Evolutionary conservation across 2,888 invertebrate genomes (phyloP).

Genomic region (Stenolophus ochropezus): DNA sequence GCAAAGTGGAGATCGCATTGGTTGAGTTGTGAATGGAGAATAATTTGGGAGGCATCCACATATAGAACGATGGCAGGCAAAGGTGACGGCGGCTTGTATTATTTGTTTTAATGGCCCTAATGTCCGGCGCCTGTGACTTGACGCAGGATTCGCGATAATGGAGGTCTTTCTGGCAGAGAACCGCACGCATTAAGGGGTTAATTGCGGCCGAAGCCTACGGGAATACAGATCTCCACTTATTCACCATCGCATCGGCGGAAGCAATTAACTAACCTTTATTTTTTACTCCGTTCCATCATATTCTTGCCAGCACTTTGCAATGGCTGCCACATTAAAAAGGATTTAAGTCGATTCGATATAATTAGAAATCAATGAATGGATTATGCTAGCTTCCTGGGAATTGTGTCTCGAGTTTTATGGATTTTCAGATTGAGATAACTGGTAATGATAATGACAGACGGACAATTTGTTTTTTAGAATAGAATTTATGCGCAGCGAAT

Average conservation of each 20-base stretch:
- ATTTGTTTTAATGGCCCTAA: slow-evolving; percentile 45
- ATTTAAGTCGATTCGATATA: slow-evolving; percentile 30
- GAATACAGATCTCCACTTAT: slow-evolving; percentile 50
- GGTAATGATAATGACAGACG: slow-evolving; percentile 18
- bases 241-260: slow-evolving; percentile 53
- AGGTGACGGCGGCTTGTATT: slow-evolving; percentile 25
- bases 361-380: slow-evolving; percentile 36
- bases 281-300: slow-evolving; percentile 38
- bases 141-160: slow-evolving; percentile 47
- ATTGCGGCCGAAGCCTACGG: slow-evolving; percentile 53
- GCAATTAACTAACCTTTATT: slow-evolving; percentile 57
- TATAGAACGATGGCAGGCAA: not conserved
- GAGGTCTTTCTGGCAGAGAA: slow-evolving; percentile 44
- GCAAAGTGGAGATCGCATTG: too few relatives aligned
- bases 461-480: slow-evolving; percentile 33
- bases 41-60: not conserved
- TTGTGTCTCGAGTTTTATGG: slow-evolving; percentile 33
- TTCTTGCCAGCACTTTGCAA: not conserved
- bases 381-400: slow-evolving; percentile 1
- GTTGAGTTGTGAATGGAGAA: not conserved
- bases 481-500: not conserved
- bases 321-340: slow-evolving; percentile 14
- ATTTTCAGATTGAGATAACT: slow-evolving; percentile 30
- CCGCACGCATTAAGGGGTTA: slow-evolving; percentile 58
- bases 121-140: slow-evolving; percentile 46